Evolutionary conservation across 1,140 invertebrate species (phyloP), one percentile per base, ranked within the genome.

Genomic region (Chrysomallon squamiferum): DNA sequence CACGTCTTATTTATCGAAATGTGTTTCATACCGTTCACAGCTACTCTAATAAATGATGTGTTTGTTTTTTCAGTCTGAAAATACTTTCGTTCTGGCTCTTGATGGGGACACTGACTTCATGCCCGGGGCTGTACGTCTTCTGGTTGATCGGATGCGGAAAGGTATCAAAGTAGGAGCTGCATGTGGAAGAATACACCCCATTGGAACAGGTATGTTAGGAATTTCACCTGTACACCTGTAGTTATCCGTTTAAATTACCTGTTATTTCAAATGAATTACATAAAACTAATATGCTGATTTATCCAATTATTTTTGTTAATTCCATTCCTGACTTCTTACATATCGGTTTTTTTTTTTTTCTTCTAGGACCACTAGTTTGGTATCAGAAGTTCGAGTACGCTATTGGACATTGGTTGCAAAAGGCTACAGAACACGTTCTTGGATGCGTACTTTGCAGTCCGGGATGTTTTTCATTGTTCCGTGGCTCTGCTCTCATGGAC

Each of bases 381-480:
- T 90, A 90, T 71, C 89, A 90, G 76, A 90, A 88, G 69, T 90
- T 90, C 77, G 89, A 90, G 71, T 90, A 90, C 74, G 89, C 90
- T 2, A 86, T 90, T 50, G 89, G 89, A 27, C 89, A 90, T 86
- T 90, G 89, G 89, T 80, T 90, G 4, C 90, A 90, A 81, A 90
- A 90, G 73, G 87, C 89, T 6, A 89, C 89, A 15, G 89, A 90
- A 71, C 89, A 90, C 71, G 87, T 90, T 75, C 86, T 90, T 64
- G 89, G 89, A 9, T 90, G 89, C 78, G 89, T 90, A 1, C 86
- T 90, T 20, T 90, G 89, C 76, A 88, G 87, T 73, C 89, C 89
- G 11, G 89, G 89, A 1, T 90, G 89, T 66, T 90, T 89, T 87
- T 97, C 95, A 2, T 73, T 90, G 47, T 90, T 88, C 71, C 73